Base-by-base conservation (phyloP, 1,140 invertebrate species). In the Armadillidium nasatum region DNA sequence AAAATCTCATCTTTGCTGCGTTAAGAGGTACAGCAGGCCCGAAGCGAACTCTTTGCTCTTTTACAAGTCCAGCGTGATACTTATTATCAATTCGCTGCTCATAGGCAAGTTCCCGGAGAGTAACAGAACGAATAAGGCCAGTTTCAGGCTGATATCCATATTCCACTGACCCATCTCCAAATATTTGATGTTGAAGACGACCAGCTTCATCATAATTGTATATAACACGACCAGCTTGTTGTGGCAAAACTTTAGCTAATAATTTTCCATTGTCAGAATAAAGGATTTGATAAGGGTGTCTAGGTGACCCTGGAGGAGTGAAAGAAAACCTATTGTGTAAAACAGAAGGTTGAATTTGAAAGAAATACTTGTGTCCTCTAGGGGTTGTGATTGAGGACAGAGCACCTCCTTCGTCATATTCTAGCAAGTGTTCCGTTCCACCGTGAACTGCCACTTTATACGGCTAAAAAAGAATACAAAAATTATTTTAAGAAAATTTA, bases 291-390 rank as follows among this genome's bases (percentile, higher is more conserved):
- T 94, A 96, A 0, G 93, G 92, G 87, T 94, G 92, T 69, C 92
- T 88, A 81, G 80, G 80, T 46, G 78, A 92, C 93, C 87, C 94
- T 93, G 2, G 94, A 93, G 4, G 94, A 93, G 82, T 91, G 93
- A 85, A 96, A 95, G 82, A 94, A 91, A 82, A 96, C 94, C 83
- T 95, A 84, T 95, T 95, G 84, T 94, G 94, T 21, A 95, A 95
- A 2, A 97, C 86, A 0, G 94, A 94, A 0, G 94, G 95, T 84
- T 97, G 93, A 7, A 95, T 87, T 0, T 92, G 92, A 84, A 98
- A 97, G 0, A 92, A 90, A 82, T 98, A 95, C 71, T 95, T 95
- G 80, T 95, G 94, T 19, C 94, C 94, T 76, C 94, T 87, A 0
- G 96, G 96, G 4, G 95, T 98, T 0, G 93, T 96, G 10, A 98